Evolutionary conservation across 2,113 vertebrate genomes (phyloP), one percentile per base, ranked within the genome.

Genomic region (Cochlearius cochlearius): DNA sequence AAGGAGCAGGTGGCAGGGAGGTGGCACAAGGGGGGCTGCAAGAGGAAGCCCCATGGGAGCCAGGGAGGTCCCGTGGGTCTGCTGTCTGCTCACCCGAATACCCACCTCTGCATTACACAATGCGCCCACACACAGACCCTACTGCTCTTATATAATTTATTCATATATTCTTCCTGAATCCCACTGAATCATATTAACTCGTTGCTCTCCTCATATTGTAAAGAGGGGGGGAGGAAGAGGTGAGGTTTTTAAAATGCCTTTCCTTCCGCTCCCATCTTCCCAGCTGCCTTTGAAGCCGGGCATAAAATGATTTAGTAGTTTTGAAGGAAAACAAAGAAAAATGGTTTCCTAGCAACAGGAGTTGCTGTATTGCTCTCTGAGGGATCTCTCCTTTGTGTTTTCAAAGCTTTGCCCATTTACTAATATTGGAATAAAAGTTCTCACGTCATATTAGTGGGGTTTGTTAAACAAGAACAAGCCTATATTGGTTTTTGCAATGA

Each of bases 301-400:
- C 30, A 47, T 63, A 58, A 96, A 82, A 52, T 60, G 18, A 55
- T 83, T 66, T 36, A 88, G 41, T 62, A 0, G 1, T 86, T 96
- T 88, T 92, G 56, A 94, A 90, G 55, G 25, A 71, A 90, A 84
- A 78, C 39, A 85, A 92, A 94, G 47, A 86, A 92, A 91, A 73
- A 36, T 72, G 12, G 84, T 88, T 91, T 92, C 95, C 75, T 95
- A 93, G 95, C 95, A 96, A 97, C 94, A 64, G 41, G 9, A 86
- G 11, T 50, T 90, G 38, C 13, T 7, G 34, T 58, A 36, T 14
- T 39, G 16, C 32, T 90, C 53, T 53, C 73, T 29, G 15, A 85
- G 21, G 59, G 77, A 79, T 38, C 26, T 62, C 34, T 89, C 12
- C 47, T 81, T 4, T 0, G 12, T 81, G 34, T 64, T 96, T 88